Percentiles rank a stretch among this genome's conserved stretches.
Conservation (phyloP, 2,113 vertebrate species). For the Arizona elegans region DNA sequence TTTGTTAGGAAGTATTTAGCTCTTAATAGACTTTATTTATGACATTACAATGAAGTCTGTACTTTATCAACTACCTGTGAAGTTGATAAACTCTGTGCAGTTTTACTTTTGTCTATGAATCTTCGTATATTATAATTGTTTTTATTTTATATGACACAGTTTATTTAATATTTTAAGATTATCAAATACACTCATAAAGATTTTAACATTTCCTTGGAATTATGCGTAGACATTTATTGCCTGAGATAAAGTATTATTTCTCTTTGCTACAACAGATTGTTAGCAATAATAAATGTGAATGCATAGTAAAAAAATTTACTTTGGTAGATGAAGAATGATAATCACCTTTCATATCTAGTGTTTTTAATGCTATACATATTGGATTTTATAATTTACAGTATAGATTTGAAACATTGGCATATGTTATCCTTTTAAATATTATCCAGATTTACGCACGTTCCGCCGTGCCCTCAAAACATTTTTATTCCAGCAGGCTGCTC, state of each 20-base stretch:
- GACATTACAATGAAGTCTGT: not conserved
- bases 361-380: not conserved
- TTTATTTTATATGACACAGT: not conserved
- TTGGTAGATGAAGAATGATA: not conserved
- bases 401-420: not conserved
- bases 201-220: not conserved
- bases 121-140: not conserved
- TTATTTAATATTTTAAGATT: not conserved
- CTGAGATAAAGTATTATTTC: not conserved
- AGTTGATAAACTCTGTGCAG: not conserved
- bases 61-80: not conserved
- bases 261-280: not conserved
- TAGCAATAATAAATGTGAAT: not conserved
- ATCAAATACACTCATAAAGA: not conserved
- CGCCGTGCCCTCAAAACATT: too few species aligned
- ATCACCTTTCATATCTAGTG: not conserved
- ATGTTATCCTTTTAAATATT: not conserved
- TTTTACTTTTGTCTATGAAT: not conserved
- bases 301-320: not conserved
- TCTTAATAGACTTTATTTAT: not conserved
- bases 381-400: not conserved
- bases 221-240: not conserved
- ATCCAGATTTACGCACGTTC: too few species aligned
- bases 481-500: too few species aligned
- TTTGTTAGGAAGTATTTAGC: not conserved